phyloP scores from a whole-genome alignment of 1,140 invertebrate species.

The Dendroctonus ponderosae region DNA sequence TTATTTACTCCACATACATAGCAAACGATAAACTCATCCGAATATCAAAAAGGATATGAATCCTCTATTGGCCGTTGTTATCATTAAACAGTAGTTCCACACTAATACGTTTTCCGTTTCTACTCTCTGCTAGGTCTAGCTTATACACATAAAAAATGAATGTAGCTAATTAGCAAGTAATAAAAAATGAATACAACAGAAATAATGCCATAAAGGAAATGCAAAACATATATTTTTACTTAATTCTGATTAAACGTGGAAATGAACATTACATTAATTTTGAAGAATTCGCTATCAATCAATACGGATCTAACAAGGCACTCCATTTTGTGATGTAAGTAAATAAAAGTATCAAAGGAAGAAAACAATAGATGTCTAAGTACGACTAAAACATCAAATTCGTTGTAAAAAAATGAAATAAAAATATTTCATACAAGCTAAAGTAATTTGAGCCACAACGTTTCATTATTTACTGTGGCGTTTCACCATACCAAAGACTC shows the following conservation, averaged over 20 bases:
- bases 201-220: conserved; percentile 27
- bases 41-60: no score
- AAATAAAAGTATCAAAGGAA: conserved; percentile 30
- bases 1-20: conserved; percentile 32
- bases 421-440: conserved; percentile 10
- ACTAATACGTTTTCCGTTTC: no score
- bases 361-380: conserved; percentile 14
- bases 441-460: conserved; percentile 16
- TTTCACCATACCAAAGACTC: conserved; percentile 9
- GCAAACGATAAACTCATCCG: no score
- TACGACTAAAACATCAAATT: conserved; percentile 8
- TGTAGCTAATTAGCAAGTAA: conserved; percentile 1
- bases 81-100: no score
- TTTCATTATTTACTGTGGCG: no score
- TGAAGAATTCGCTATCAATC: no score
- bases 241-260: no score
- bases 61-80: no score
- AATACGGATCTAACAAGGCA: conserved; percentile 15
- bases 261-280: no score
- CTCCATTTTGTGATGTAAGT: conserved; percentile 16
- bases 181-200: background rate
- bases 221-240: conserved; percentile 1
- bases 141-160: conserved; percentile 1
- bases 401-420: conserved; percentile 19
- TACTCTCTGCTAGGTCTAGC: no score